Evolutionary conservation across 1,140 invertebrate genomes (phyloP), one percentile per base, ranked within the genome.

Genomic region (Trialeurodes vaporariorum): DNA sequence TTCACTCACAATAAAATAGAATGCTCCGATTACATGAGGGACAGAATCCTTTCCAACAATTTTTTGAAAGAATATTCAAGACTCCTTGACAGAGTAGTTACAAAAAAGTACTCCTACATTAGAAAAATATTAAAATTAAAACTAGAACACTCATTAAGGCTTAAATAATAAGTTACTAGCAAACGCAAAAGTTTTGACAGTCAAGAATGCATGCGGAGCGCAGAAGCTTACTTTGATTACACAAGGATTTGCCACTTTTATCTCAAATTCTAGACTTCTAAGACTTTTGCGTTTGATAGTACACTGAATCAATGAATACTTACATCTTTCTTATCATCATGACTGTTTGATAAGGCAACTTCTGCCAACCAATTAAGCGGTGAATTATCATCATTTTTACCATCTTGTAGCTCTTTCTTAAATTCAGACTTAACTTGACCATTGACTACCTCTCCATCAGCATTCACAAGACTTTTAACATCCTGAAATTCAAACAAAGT

Each of bases 331-430:
- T 83, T 82, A 11, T 77, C 76, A 64, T 83, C 81, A 49, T 49
- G 34, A 49, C 58, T 23, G 63, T 75, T 78, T 34, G 80, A 81
- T 9, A 87, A 76, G 1, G 87, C 86, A 17, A 89, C 86, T 72
- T 89, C 86, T 26, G 86, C 85, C 64, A 91, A 77, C 81, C 87
- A 86, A 74, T 83, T 87, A n/a, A 89, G 81, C 64, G 78, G 83
- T 49, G 79, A 84, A 70, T 80, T 80, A 61, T 83, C 83, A 71
- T 83, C 74, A 59, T 72, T 73, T 62, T 75, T 73, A 5, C 66
- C 68, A 22, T 73, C 71, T 34, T 69, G 68, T 61, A 71, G 62
- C 68, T 34, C 62, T 64, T n/a, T 68, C 68, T 59, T 69, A 68
- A 60, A 75, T 70, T 84, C 79, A 68, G 82, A 82, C 69, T 87